Base-by-base conservation (phyloP, 2,888 invertebrate species). In the Ornithoptera alexandrae region DNA sequence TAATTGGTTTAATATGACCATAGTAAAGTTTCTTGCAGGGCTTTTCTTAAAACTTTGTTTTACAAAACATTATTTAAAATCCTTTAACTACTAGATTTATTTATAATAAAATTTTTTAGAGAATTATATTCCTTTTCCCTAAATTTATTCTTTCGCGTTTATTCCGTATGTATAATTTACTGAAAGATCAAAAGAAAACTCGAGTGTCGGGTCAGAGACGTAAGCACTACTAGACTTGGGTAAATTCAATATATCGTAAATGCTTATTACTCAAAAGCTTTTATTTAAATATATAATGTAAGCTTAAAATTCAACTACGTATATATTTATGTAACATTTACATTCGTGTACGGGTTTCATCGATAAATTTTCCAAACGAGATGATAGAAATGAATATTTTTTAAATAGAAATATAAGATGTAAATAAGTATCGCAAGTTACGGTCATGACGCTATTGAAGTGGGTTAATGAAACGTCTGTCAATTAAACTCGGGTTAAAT, bases 381-480 rank as follows among this genome's bases (percentile, higher is more conserved):
- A 53, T 53, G 18, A 6, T n/a, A n/a, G 18, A 53, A n/a, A 18
- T 53, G n/a, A n/a, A n/a, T n/a, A 2, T 15, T 46, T 53, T 46
- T 53, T n/a, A 53, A 53, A 1, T 53, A 18, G 53, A 53, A n/a
- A 53, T 53, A 5, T 53, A 53, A 53, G 53, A 53, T 5, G n/a
- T 53, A 7, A 53, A 53, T 18, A 3, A 53, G n/a, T n/a, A 53
- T n/a, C 53, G n/a, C 18, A 53, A 53, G 53, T 53, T 53, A 53
- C 53, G 53, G 10, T n/a, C n/a, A 8, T 53, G 22, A 22, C 1
- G 24, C 22, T 20, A 56, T 20, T 58, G 79, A 88, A 88, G 80
- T 84, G 81, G 90, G 90, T 88, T 90, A 92, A 91, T 91, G 88
- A 90, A 91, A 90, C 77, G 90, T 90, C 92, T 86, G 86, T 91